Evolutionary conservation across 1,140 invertebrate genomes (phyloP).

Genomic region (Nixonia krombeini): DNA sequence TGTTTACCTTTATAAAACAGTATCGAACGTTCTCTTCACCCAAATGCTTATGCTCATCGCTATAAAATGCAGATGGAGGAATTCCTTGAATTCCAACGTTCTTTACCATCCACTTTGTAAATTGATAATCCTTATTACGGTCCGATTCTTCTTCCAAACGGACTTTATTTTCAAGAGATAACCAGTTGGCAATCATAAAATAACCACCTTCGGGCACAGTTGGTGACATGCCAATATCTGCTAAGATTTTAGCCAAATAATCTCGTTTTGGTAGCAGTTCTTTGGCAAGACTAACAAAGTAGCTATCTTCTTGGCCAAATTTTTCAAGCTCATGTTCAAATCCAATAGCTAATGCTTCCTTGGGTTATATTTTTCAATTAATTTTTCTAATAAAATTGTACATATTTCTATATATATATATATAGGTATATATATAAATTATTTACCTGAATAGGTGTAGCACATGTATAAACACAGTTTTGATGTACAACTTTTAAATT

Average conservation of each 20-base stretch:
- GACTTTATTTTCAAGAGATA: constrained; percentile 77
- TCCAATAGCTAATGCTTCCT: constrained; percentile 93
- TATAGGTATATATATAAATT: too few species aligned
- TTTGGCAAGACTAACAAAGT: constrained; percentile 83
- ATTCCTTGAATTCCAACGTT: constrained; percentile 94
- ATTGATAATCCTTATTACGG: constrained; percentile 87
- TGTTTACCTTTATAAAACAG: constrained; percentile 97
- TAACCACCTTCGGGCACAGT: constrained; percentile 97
- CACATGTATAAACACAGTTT: constrained; percentile 92
- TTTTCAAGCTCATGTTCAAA: constrained; percentile 89
- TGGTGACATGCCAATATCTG: constrained; percentile 88
- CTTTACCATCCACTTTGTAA: constrained; percentile 96
- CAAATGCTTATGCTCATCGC: constrained; percentile 83
- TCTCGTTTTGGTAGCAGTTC: constrained; percentile 90
- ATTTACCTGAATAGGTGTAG: constrained; percentile 84
- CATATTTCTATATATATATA: constrained; percentile 3
- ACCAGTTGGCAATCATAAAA: constrained; percentile 96
- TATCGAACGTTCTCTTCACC: constrained; percentile 91
- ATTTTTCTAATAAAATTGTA: not conserved
- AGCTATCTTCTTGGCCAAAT: constrained; percentile 84
- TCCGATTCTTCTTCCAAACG: constrained; percentile 80
- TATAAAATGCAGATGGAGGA: constrained; percentile 95
- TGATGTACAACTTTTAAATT: constrained; percentile 93
- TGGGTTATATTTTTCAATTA: too few species aligned
- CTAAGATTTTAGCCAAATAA: constrained; percentile 83